Percentiles rank a stretch among this genome's conserved stretches.
phyloP scores from a whole-genome alignment of 2,888 invertebrate genomes.

The Cephus pygmeus region DNA sequence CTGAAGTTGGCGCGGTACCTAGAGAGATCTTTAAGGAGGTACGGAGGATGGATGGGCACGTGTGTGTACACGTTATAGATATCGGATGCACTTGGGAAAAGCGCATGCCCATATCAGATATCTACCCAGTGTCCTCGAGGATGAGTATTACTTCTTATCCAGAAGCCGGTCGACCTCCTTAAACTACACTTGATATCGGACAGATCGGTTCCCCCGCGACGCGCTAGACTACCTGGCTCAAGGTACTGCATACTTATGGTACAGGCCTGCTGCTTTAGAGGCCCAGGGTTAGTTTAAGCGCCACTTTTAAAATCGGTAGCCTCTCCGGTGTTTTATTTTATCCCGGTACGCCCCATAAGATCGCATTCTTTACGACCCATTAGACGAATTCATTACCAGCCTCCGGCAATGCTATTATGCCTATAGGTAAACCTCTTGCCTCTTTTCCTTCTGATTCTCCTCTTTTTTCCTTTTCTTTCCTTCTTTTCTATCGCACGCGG shows the following conservation, averaged over 20 bases:
- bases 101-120: background rate
- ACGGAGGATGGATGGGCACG: constrained; percentile 26
- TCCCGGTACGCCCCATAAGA: constrained; percentile 63
- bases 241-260: background rate
- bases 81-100: background rate
- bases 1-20: constrained; percentile 43
- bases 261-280: constrained; percentile 21
- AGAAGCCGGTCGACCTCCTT: background rate
- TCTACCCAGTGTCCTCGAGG: background rate
- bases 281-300: constrained; percentile 53
- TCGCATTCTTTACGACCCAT: constrained; percentile 67
- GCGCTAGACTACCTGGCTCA: background rate
- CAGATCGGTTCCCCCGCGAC: background rate
- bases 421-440: constrained; percentile 52
- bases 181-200: background rate
- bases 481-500: constrained; percentile 16
- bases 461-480: constrained; percentile 28
- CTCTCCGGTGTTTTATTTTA: constrained; percentile 62
- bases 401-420: constrained; percentile 45
- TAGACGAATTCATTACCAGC: constrained; percentile 66
- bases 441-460: constrained; percentile 33
- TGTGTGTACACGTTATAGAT: background rate
- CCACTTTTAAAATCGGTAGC: constrained; percentile 58
- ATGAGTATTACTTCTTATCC: background rate
- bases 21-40: constrained; percentile 45